Evolutionary conservation across 2,113 vertebrate genomes (phyloP), one percentile per base, ranked within the genome.

Genomic region (Solea senegalensis): DNA sequence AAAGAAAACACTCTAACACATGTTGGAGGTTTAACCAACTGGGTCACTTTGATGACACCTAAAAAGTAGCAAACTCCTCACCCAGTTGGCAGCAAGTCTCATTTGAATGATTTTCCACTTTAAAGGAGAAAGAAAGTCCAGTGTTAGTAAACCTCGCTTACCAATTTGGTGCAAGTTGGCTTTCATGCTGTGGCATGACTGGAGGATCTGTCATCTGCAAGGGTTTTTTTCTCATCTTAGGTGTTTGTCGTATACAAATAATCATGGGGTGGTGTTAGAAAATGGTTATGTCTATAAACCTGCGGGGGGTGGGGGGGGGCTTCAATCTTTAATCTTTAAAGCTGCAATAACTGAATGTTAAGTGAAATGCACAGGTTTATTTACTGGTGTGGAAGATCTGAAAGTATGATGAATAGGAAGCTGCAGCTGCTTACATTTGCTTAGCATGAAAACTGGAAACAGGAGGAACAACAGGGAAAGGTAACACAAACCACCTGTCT

Each of bases 1-100:
- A 90, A 90, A 89, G 81, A 91, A 92, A 93, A 93, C 90, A 93
- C 79, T 88, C 86, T 89, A 88, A 89, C 92, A 92, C 89, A 92
- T 93, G 92, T 89, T 82, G 83, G 78, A 79, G 84, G 65, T 85
- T 89, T 82, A 85, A 91, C 86, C 92, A 91, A 91, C 88, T 91
- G 88, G 89, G 89, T 86, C 59, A 72, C 83, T 91, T 86, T 86
- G 86, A 91, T 82, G 82, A 91, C 86, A 78, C 74, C 75, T 69
- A 58, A 64, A 80, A 80, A 69, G 68, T 68, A 86, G 73, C 73
- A 73, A 81, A 75, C 77, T 69, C 76, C 56, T 84, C 57, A 44
- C 69, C 78, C 85, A 86, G 63, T 79, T 88, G 88, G 70, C 69
- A 60, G n/a, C 45, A 54, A 3, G 68, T 78, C 68, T 74, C 49